phyloP scores from a whole-genome alignment of 2,888 invertebrate species.

The Aleiodes testaceus region DNA sequence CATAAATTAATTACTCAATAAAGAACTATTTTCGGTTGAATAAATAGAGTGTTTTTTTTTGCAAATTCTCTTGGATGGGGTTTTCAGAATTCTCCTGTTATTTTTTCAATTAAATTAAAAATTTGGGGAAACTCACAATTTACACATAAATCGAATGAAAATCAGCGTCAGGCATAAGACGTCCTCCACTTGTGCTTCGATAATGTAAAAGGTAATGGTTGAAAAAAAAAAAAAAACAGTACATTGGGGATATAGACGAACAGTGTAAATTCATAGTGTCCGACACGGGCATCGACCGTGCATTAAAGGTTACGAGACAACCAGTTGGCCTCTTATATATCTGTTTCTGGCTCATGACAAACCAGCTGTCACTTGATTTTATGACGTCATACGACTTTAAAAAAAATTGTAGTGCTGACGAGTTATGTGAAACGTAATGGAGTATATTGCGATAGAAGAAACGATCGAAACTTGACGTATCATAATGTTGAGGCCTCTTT shows the following conservation, averaged over 20 bases:
- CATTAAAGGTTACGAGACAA: conserved; percentile 61
- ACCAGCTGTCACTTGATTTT: conserved; percentile 56
- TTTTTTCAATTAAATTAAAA: too few relatives aligned
- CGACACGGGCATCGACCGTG: conserved; percentile 61
- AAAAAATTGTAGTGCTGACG: conserved; percentile 34
- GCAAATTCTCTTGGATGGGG: too few relatives aligned
- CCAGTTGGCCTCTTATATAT: conserved; percentile 54
- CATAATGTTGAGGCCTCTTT: conserved; percentile 30
- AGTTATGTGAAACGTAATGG: conserved; percentile 41
- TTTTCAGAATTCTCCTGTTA: too few relatives aligned
- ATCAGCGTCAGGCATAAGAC: too few relatives aligned
- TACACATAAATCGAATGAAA: too few relatives aligned
- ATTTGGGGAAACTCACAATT: too few relatives aligned
- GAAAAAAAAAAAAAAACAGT: background rate
- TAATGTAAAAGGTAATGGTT: conserved; percentile 2
- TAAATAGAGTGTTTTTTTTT: too few relatives aligned
- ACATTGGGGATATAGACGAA: conserved; percentile 7
- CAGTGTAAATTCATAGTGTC: conserved; percentile 6
- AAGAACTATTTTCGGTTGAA: too few relatives aligned
- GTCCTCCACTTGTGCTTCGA: background rate
- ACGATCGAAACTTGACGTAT: conserved; percentile 23
- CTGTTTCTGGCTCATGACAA: conserved; percentile 34
- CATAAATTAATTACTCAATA: too few relatives aligned
- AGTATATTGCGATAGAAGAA: conserved; percentile 17
- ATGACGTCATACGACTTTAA: conserved; percentile 43